phyloP scores from a whole-genome alignment of 2,888 invertebrate species.

The Dasypogon diadema region DNA sequence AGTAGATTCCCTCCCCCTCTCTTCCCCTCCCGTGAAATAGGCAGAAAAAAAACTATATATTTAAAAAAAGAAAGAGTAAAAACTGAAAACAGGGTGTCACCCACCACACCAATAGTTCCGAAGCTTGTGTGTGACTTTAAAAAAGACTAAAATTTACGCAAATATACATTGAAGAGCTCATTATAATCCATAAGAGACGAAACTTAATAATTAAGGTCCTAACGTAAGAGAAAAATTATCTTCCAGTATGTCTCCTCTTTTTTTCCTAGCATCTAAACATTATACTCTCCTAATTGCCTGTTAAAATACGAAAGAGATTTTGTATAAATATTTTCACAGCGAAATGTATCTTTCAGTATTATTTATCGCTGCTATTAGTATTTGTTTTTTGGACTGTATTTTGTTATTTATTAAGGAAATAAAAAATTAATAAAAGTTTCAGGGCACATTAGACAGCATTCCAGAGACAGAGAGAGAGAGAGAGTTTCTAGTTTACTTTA shows the following conservation, averaged over 20 bases:
- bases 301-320: background rate
- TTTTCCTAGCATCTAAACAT: background rate
- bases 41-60: background rate
- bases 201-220: constrained; percentile 44
- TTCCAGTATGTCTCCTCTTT: background rate
- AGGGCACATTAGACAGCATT: background rate
- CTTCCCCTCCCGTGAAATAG: background rate
- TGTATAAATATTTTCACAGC: background rate
- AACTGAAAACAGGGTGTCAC: background rate
- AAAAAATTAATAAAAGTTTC: background rate
- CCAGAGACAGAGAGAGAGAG: background rate
- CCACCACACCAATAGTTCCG: no score
- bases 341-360: background rate
- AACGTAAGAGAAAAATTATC: background rate
- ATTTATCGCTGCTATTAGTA: background rate
- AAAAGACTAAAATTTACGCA: background rate
- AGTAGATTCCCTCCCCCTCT: no score
- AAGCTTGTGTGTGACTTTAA: no score
- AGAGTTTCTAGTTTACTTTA: constrained; percentile 2
- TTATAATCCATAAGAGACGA: constrained; percentile 18
- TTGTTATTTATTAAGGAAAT: background rate
- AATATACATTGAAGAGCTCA: background rate
- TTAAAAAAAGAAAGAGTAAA: background rate
- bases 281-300: background rate
- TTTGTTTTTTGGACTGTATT: background rate